phyloP scores from a whole-genome alignment of 1,140 invertebrate species.

The Heliconius congener region DNA sequence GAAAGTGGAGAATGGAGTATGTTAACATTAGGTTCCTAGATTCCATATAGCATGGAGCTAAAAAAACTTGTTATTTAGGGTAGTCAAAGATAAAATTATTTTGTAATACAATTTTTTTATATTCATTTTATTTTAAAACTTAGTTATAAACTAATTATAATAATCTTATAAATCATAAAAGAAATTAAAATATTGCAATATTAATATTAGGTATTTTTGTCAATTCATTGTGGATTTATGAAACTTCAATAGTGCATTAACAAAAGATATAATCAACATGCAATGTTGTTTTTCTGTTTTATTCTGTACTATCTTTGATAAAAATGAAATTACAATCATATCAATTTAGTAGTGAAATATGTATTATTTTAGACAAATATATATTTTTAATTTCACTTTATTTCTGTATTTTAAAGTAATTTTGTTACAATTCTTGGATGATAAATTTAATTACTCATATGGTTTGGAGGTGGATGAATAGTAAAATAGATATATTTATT shows the following conservation, averaged over 20 bases:
- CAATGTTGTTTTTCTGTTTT: background rate
- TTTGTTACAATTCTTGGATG: no score
- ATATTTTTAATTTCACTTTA: background rate
- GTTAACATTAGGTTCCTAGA: no score
- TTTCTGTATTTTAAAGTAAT: background rate
- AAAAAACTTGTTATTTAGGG: background rate
- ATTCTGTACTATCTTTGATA: background rate
- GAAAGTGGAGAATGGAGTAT: no score
- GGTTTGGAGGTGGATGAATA: no score
- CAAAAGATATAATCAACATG: background rate
- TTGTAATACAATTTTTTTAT: background rate
- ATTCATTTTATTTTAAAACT: background rate
- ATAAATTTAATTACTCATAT: no score
- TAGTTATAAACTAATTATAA: no score
- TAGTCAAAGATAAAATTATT: background rate
- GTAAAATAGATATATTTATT: no score
- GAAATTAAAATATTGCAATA: background rate
- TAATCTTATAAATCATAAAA: background rate
- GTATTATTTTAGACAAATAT: background rate
- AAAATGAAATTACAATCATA: background rate
- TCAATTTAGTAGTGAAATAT: background rate
- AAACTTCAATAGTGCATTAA: background rate
- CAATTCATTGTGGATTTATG: background rate
- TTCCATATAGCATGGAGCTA: no score
- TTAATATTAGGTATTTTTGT: background rate